phyloP scores from a whole-genome alignment of 1,140 invertebrate species.

The Drosophila sproati region DNA sequence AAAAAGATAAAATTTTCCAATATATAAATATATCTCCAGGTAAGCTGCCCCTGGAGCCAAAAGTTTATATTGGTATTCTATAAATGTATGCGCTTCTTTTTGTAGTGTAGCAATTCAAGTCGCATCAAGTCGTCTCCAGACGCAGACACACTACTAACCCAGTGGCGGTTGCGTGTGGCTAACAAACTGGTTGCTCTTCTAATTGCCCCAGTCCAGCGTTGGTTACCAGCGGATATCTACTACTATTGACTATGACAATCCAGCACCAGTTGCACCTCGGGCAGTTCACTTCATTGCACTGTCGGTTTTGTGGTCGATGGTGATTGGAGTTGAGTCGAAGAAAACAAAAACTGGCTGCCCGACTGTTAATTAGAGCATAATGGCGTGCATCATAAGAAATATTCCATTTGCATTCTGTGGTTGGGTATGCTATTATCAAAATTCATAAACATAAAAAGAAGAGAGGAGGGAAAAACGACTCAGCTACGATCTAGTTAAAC shows the following conservation, averaged over 20 bases:
- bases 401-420: constrained; percentile 62
- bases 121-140: constrained; percentile 32
- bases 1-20: no score
- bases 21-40: no score
- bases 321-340: constrained; percentile 23
- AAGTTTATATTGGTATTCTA: no score
- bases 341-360: constrained; percentile 21
- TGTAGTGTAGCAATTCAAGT: constrained; percentile 4
- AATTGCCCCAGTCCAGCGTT: constrained; percentile 52
- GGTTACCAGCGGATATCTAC: constrained; percentile 1
- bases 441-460: constrained; percentile 4
- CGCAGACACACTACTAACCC: constrained; percentile 72
- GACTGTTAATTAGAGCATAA: constrained; percentile 73
- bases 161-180: constrained; percentile 68
- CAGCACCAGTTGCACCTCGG: constrained; percentile 16
- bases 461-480: constrained; percentile 3
- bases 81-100: no score
- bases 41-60: no score
- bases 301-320: constrained; percentile 59
- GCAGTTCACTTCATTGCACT: constrained; percentile 56
- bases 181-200: constrained; percentile 76
- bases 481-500: constrained; percentile 14
- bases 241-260: constrained; percentile 31
- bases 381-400: constrained; percentile 27
- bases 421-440: constrained; percentile 30